Conservation (phyloP, 1,140 invertebrate species). For the Microvelia longipes region DNA sequence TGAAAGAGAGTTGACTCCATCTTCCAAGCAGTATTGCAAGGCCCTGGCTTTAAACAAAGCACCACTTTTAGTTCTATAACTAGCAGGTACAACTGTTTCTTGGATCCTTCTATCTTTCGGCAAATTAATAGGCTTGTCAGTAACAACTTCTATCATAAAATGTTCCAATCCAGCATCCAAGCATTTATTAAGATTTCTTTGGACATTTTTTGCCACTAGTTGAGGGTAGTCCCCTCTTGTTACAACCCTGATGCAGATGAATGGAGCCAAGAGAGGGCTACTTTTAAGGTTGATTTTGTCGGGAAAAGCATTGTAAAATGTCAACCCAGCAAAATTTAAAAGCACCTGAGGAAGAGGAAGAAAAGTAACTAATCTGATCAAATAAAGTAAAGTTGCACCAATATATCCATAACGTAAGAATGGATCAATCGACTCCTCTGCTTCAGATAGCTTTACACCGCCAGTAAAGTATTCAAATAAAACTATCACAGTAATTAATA, state of each 20-base stretch:
- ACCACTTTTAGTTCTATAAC: conserved; percentile 75
- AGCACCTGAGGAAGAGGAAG: conserved; percentile 77
- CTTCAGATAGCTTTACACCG: conserved; percentile 49
- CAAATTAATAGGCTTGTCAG: conserved; percentile 71
- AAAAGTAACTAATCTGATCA: conserved; percentile 65
- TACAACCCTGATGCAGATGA: conserved; percentile 88
- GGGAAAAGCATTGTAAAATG: conserved; percentile 87
- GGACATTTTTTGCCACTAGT: conserved; percentile 76
- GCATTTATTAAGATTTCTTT: conserved; percentile 78
- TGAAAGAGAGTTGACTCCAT: conserved; percentile 67
- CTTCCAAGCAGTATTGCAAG: conserved; percentile 89
- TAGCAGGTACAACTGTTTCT: conserved; percentile 72
- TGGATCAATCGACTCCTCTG: conserved; percentile 51
- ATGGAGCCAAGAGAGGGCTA: conserved; percentile 79
- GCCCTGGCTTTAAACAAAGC: conserved; percentile 91
- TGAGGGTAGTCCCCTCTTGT: conserved; percentile 90
- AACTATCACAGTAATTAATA: conserved; percentile 57
- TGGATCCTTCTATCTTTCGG: conserved; percentile 52
- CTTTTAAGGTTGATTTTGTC: conserved; percentile 80
- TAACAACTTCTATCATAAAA: conserved; percentile 94
- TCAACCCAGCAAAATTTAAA: conserved; percentile 80
- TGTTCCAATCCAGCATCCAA: conserved; percentile 82
- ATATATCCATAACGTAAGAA: conserved; percentile 62
- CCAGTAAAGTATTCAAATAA: conserved; percentile 64
- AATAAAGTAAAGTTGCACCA: conserved; percentile 52